Evolutionary conservation across 1,140 invertebrate genomes (phyloP).

Genomic region (Drosophila aff.): DNA sequence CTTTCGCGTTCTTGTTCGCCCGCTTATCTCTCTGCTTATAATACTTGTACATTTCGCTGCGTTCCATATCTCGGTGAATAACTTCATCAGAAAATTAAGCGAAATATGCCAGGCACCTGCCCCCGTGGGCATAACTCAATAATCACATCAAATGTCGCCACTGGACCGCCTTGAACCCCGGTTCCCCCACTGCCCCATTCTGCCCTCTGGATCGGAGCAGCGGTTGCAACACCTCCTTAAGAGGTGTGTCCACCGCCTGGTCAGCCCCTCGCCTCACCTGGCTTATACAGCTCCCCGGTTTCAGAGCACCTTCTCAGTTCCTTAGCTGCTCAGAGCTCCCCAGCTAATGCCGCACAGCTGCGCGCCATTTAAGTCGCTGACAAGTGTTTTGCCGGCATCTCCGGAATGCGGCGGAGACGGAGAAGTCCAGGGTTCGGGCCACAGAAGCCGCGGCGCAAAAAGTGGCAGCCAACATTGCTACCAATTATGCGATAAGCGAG

Average conservation of each 20-base stretch:
- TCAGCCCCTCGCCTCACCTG: slow-evolving; percentile 16
- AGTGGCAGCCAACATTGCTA: slow-evolving; percentile 81
- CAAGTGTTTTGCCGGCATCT: slow-evolving; percentile 81
- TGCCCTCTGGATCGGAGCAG: slow-evolving; percentile 25
- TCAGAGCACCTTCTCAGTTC: slow-evolving; percentile 22
- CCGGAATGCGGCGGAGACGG: slow-evolving; percentile 64
- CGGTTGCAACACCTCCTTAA: slow-evolving; percentile 66
- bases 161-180: slow-evolving; percentile 28
- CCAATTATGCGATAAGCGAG: slow-evolving; percentile 81
- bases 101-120: slow-evolving; percentile 76
- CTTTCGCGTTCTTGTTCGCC: slow-evolving; percentile 5
- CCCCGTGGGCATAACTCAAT: slow-evolving; percentile 81
- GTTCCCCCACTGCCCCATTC: neutral
- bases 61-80: slow-evolving; percentile 59
- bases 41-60: slow-evolving; percentile 42
- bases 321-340: slow-evolving; percentile 11
- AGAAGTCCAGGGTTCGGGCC: slow-evolving; percentile 28
- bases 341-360: slow-evolving; percentile 76
- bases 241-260: slow-evolving; percentile 66
- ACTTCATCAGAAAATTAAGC: slow-evolving; percentile 79
- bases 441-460: slow-evolving; percentile 70
- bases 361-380: slow-evolving; percentile 82
- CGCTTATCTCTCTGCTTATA: slow-evolving; percentile 43
- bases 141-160: slow-evolving; percentile 79
- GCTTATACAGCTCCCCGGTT: slow-evolving; percentile 6